Evolutionary conservation across 1,140 invertebrate species (phyloP).

Genomic region (Bombus sylvicola): DNA sequence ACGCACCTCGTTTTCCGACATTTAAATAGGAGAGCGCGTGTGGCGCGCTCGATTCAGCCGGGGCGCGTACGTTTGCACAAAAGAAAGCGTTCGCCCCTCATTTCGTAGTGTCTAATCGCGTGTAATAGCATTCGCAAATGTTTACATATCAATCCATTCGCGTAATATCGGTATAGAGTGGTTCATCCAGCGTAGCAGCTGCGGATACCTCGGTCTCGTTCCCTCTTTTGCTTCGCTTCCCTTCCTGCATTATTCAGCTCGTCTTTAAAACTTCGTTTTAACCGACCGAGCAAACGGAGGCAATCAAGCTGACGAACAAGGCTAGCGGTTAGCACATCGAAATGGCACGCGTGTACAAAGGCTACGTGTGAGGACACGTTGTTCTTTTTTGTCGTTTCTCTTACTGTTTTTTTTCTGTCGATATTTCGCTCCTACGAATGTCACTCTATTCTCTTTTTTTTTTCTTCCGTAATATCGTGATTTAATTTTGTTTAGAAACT

Average conservation of each 20-base stretch:
- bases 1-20: constrained; percentile 3
- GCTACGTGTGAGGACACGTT: not conserved
- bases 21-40: not conserved
- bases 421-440: too few species aligned
- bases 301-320: constrained; percentile 2
- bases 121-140: constrained; percentile 43
- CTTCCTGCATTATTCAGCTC: not conserved
- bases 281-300: not conserved
- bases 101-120: constrained; percentile 51
- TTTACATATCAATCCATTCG: constrained; percentile 43
- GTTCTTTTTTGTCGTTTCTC: not conserved
- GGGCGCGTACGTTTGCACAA: not conserved
- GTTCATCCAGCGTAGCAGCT: not conserved
- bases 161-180: not conserved
- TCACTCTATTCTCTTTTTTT: not conserved
- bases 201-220: constrained; percentile 18
- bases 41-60: not conserved
- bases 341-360: constrained; percentile 20
- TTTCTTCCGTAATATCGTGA: not conserved
- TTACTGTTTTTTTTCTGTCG: not conserved
- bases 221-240: too few species aligned
- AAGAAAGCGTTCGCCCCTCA: constrained; percentile 20
- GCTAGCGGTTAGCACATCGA: constrained; percentile 20
- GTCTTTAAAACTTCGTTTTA: constrained; percentile 3
- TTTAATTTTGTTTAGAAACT: not conserved